Base-by-base conservation (phyloP, 2,797 vertebrate genomes). In the Schizopygopsis malacanthus region DNA sequence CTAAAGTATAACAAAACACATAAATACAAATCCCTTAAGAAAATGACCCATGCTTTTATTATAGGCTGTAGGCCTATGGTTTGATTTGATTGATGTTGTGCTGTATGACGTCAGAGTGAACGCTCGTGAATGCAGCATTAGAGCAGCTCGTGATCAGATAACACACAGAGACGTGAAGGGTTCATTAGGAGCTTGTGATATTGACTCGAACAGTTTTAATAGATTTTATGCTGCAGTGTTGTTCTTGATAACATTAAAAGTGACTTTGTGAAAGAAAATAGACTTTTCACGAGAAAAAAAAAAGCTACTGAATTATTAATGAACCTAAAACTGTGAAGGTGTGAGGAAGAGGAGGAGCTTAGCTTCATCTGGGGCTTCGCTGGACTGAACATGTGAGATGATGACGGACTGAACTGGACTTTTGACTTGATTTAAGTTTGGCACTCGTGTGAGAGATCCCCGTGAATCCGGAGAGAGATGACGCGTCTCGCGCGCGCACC, bases 401-500 rank as follows among this genome's bases (percentile, higher is more conserved):
- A 59, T 43, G 33, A 33, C 33, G n/a, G 37, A 15, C 54, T 59
- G 20, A 25, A 13, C 9, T 41, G 2, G 20, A 2, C 4, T 28
- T 77, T 41, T 61, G 15, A 25, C 2, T 54, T 13, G 11, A 2
- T 12, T 12, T 12, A 0, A 22, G 39, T 20, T 28, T n/a, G 6
- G 15, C 20, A 2, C 18, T n/a, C 11, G 3, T 43, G 33, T 33
- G 33, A 33, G 33, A 3, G 33, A 33, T 33, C 33, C 33, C 9
- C 2, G 22, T 59, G 56, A 16, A 18, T n/a, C 39, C 13, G 39
- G 79, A 84, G 90, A 91, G 94, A 94, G 91, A 96, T 96, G 95
- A 92, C 91, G 92, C 92, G 92, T n/a, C 86, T 92, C 90, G 89
- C 90, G 90, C 92, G 92, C 87, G 93, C 91, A 83, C 91, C 90